Conservation (phyloP, 2,113 vertebrate species). For the Lamprotornis superbus region DNA sequence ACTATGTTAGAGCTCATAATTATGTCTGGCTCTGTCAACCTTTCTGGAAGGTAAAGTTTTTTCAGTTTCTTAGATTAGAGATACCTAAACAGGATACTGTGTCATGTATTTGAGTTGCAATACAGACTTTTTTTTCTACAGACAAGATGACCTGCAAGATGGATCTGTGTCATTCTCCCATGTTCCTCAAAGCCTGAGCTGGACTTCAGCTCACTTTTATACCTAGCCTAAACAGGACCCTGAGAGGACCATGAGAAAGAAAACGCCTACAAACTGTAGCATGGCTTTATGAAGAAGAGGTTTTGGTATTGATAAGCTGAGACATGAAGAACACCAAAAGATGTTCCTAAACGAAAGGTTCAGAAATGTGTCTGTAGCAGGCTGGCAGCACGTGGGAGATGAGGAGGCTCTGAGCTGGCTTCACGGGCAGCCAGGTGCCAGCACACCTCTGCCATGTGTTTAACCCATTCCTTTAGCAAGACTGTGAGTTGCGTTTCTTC, state of each 20-base stretch:
- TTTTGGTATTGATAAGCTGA: rapidly evolving
- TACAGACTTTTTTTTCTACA: not conserved
- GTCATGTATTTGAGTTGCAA: not conserved
- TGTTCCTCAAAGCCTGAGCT: not conserved
- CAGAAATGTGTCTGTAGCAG: not conserved
- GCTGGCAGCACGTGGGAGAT: rapidly evolving
- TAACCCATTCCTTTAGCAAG: not conserved
- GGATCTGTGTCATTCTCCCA: not conserved
- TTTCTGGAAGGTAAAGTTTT: not conserved
- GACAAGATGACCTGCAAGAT: not conserved
- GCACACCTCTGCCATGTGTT: not conserved
- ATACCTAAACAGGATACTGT: not conserved
- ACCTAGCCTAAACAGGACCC: not conserved
- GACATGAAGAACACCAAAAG: rapidly evolving
- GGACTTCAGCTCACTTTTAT: not conserved
- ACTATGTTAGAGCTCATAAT: not conserved
- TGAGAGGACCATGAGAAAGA: not conserved
- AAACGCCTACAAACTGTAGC: not conserved
- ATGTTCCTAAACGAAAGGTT: not conserved
- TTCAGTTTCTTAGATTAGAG: not conserved
- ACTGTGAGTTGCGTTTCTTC: rapidly evolving
- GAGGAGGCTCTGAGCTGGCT: not conserved
- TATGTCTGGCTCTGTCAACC: not conserved
- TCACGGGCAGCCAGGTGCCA: rapidly evolving
- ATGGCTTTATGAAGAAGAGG: not conserved